Conservation (phyloP, 2,888 invertebrate genomes). For the Cremastinae sp. region DNA sequence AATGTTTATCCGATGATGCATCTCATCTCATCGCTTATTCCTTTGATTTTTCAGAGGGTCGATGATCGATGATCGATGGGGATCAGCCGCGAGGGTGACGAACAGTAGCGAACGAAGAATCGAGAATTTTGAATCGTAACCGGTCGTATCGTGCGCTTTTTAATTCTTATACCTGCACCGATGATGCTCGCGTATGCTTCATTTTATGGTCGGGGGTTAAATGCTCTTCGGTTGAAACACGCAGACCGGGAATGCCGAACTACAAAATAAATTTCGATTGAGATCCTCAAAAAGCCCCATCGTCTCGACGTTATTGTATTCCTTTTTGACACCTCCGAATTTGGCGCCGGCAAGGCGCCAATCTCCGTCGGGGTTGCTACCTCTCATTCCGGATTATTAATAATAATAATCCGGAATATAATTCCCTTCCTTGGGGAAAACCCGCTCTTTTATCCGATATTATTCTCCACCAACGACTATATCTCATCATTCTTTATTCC, state of each 20-base stretch:
- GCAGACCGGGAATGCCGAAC: slow-evolving; percentile 16
- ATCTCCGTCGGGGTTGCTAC: not conserved
- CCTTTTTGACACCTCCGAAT: slow-evolving; percentile 16
- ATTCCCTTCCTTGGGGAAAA: slow-evolving; percentile 8
- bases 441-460: not conserved
- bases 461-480: too few relatives aligned
- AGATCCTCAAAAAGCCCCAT: not conserved
- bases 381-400: slow-evolving; percentile 16
- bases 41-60: too few relatives aligned
- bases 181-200: not conserved
- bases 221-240: not conserved
- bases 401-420: slow-evolving; percentile 3
- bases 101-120: not conserved
- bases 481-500: too few relatives aligned
- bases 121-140: not conserved
- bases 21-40: too few relatives aligned
- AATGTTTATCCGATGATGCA: too few relatives aligned
- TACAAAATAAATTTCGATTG: slow-evolving; percentile 3
- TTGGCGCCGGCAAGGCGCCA: slow-evolving; percentile 25
- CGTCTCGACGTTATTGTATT: slow-evolving; percentile 9
- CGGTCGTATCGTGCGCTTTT: slow-evolving; percentile 1
- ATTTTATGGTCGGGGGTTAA: not conserved
- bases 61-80: not conserved
- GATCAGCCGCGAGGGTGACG: too few relatives aligned
- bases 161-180: slow-evolving; percentile 15